Percentiles rank a stretch among this genome's conserved stretches.
Evolutionary conservation across 2,888 invertebrate genomes (phyloP).

Genomic region (Pharmacophagus antenor): DNA sequence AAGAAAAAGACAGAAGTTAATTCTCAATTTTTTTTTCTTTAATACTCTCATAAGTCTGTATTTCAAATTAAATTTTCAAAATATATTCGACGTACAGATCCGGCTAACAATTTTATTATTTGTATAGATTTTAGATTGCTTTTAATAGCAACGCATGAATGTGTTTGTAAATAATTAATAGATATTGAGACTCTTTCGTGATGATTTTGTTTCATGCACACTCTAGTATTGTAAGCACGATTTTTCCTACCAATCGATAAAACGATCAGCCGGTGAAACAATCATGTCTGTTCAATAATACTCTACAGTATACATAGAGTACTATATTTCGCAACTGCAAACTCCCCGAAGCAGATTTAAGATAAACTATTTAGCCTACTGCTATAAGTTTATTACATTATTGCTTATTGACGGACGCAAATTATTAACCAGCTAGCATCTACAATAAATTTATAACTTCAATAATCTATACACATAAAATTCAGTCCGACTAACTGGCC

Average conservation of each 20-base stretch:
- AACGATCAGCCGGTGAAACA: slow-evolving; percentile 63
- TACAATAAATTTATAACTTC: not conserved
- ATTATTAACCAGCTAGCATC: not conserved
- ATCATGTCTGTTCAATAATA: slow-evolving; percentile 46
- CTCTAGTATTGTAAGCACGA: slow-evolving; percentile 58
- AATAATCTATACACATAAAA: too few species aligned
- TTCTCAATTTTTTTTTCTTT: too few species aligned
- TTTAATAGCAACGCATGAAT: too few species aligned
- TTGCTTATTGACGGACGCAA: slow-evolving; percentile 5
- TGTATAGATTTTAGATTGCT: too few species aligned
- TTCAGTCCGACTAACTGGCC: too few species aligned
- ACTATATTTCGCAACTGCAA: slow-evolving; percentile 42
- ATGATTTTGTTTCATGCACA: slow-evolving; percentile 32
- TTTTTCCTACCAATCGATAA: slow-evolving; percentile 73
- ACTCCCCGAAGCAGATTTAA: slow-evolving; percentile 19
- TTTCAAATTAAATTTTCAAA: too few species aligned
- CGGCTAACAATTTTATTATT: too few species aligned
- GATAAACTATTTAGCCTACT: slow-evolving; percentile 19
- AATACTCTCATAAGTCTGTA: too few species aligned
- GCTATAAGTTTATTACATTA: slow-evolving; percentile 14
- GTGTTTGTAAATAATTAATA: not conserved
- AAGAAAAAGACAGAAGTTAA: too few species aligned
- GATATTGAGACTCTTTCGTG: slow-evolving; percentile 18
- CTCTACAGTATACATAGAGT: slow-evolving; percentile 21
- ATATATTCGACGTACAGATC: too few species aligned